phyloP scores from a whole-genome alignment of 2,888 invertebrate species.

The Hirtodrosophila alboralis region DNA sequence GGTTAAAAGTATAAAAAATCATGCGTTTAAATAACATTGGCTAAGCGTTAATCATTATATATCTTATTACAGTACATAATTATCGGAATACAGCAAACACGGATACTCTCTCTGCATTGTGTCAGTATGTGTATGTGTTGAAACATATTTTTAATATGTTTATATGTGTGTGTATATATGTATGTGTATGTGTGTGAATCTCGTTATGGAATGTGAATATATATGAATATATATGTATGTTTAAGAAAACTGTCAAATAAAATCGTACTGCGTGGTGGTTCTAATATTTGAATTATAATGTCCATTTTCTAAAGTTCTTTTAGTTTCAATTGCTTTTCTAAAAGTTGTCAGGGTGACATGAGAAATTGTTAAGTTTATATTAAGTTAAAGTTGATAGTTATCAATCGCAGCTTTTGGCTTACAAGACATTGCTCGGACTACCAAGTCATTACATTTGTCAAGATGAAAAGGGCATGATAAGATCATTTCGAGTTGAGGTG shows the following conservation, averaged over 20 bases:
- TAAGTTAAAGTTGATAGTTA: too few relatives aligned
- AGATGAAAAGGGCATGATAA: too few relatives aligned
- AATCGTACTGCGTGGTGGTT: background rate
- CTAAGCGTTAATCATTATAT: slow-evolving; percentile 41
- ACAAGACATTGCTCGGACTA: too few relatives aligned
- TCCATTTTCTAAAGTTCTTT: too few relatives aligned
- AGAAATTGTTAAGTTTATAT: too few relatives aligned
- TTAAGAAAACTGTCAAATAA: background rate
- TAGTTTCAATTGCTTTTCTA: too few relatives aligned
- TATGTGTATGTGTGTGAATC: slow-evolving; percentile 6
- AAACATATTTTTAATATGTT: background rate
- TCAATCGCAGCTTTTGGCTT: too few relatives aligned
- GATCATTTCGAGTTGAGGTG: too few relatives aligned
- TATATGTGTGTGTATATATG: background rate
- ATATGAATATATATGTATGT: background rate
- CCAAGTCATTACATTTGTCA: too few relatives aligned
- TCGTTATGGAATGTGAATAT: slow-evolving; percentile 5
- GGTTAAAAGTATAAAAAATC: slow-evolving; percentile 49
- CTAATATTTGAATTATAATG: too few relatives aligned
- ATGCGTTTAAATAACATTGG: slow-evolving; percentile 56
- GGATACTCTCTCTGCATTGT: slow-evolving; percentile 9
- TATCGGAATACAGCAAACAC: slow-evolving; percentile 41
- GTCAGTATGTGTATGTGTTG: background rate
- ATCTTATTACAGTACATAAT: slow-evolving; percentile 47
- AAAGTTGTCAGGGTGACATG: too few relatives aligned